phyloP scores from a whole-genome alignment of 2,797 vertebrate species.

The Karalla daura region DNA sequence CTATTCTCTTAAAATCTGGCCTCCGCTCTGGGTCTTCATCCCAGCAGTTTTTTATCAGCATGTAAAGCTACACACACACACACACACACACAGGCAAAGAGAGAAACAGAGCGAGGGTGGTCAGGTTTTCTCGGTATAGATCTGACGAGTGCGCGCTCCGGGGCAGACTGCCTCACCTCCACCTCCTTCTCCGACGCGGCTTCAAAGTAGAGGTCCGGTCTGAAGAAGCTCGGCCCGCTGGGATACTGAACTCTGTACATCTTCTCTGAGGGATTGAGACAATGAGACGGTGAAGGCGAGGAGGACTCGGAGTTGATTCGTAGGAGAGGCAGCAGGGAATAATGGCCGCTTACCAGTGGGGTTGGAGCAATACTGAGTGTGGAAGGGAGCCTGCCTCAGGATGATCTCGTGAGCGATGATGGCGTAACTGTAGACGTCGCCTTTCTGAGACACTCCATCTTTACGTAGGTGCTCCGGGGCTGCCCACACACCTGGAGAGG shows the following conservation, averaged over 20 bases:
- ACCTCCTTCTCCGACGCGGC: conserved; percentile 85
- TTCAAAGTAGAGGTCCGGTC: conserved; percentile 91
- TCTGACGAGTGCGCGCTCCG: background rate
- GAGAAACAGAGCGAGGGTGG: background rate
- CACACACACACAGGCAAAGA: background rate
- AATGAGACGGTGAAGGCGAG: background rate
- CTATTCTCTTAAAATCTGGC: conserved; percentile 96
- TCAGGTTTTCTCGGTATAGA: background rate
- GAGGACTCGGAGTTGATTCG: background rate
- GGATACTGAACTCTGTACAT: conserved; percentile 87
- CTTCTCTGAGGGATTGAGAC: conserved; percentile 85
- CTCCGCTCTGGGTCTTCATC: conserved; percentile 98
- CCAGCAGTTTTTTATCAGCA: conserved; percentile 93
- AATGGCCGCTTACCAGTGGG: conserved; percentile 85
- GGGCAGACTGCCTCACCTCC: conserved; percentile 83
- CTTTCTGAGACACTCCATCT: conserved; percentile 90
- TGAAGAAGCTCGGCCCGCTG: conserved; percentile 77
- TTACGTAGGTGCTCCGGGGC: conserved; percentile 93
- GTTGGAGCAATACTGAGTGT: conserved; percentile 79
- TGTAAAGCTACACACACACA: conserved; percentile 83
- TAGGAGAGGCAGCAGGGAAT: no score
- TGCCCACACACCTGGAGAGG: conserved; percentile 83
- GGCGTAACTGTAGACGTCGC: conserved; percentile 94
- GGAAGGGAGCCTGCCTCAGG: conserved; percentile 87
- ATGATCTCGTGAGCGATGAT: conserved; percentile 96